Evolutionary conservation across 2,113 vertebrate species (phyloP).

Genomic region (Potamarius usumacintae): DNA sequence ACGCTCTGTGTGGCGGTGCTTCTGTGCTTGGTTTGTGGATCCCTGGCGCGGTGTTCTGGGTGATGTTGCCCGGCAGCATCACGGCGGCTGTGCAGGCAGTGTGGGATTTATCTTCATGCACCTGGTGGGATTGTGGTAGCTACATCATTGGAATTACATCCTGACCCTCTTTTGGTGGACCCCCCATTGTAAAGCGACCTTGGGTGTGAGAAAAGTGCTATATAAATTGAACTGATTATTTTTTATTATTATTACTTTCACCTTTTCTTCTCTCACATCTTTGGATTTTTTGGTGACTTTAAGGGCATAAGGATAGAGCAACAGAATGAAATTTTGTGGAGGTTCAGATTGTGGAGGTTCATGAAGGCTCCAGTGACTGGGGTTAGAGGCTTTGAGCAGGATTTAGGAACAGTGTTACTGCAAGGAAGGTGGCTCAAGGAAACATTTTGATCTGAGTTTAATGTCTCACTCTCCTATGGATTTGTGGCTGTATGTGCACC

Average conservation of each 20-base stretch:
- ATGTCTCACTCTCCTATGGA: slow-evolving; percentile 61
- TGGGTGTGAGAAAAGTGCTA: too few relatives aligned
- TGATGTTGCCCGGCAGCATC: too few relatives aligned
- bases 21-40: too few relatives aligned
- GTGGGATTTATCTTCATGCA: too few relatives aligned
- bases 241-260: neutral
- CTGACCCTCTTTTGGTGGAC: too few relatives aligned
- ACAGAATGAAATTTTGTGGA: slow-evolving; percentile 20
- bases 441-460: slow-evolving; percentile 71
- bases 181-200: too few relatives aligned
- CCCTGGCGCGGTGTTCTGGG: too few relatives aligned
- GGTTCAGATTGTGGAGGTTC: slow-evolving; percentile 15
- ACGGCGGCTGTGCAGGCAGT: too few relatives aligned
- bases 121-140: too few relatives aligned
- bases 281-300: slow-evolving; percentile 67
- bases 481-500: slow-evolving; percentile 64
- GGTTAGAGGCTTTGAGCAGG: slow-evolving; percentile 13
- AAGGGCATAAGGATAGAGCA: slow-evolving; percentile 43
- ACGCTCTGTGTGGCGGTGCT: too few relatives aligned
- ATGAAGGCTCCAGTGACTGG: neutral
- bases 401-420: slow-evolving; percentile 54
- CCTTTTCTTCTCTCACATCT: slow-evolving; percentile 46
- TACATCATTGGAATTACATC: too few relatives aligned
- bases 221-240: too few relatives aligned
- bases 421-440: slow-evolving; percentile 58